These are phyloP conservation scores for Panzeria rudis DNA, from an alignment of 2,888 invertebrate genomes.

Conservation along the genomic window DNA sequence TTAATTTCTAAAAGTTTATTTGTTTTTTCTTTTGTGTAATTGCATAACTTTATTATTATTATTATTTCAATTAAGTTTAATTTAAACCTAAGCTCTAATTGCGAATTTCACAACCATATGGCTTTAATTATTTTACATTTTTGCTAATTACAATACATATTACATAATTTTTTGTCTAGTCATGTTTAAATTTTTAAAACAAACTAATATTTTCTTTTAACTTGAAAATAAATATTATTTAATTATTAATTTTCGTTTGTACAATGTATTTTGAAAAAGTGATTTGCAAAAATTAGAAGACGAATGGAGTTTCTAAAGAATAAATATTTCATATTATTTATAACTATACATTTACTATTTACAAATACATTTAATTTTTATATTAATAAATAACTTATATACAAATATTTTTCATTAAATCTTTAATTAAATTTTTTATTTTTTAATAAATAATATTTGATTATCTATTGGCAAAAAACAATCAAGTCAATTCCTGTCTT, in stretches of 20 bases:
- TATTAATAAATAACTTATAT: not conserved
- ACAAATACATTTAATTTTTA: constrained; percentile 20
- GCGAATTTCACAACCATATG: constrained; percentile 79
- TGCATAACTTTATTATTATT: constrained; percentile 11
- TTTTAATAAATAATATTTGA: constrained; percentile 22
- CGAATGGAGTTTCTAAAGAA: constrained; percentile 10
- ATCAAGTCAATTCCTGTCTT: constrained; percentile 58
- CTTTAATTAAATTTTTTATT: constrained; percentile 4
- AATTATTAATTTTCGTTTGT: not conserved
- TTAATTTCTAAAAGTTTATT: constrained; percentile 25
- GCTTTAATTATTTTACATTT: constrained; percentile 73
- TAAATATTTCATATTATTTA: not conserved
- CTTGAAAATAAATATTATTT: not conserved
- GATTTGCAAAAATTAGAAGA: constrained; percentile 8
- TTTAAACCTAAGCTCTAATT: constrained; percentile 78
- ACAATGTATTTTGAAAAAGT: not conserved
- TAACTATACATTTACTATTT: constrained; percentile 13
- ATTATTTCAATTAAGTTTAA: constrained; percentile 45
- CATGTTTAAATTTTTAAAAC: constrained; percentile 28
- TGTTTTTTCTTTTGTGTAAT: constrained; percentile 18
- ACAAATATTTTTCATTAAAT: constrained; percentile 4
- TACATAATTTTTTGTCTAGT: not conserved
- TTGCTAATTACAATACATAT: constrained; percentile 62
- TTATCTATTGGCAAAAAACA: constrained; percentile 29
- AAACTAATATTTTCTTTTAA: not conserved